Conservation (phyloP, 1,140 invertebrate species). For the Dendroctonus ponderosae region DNA sequence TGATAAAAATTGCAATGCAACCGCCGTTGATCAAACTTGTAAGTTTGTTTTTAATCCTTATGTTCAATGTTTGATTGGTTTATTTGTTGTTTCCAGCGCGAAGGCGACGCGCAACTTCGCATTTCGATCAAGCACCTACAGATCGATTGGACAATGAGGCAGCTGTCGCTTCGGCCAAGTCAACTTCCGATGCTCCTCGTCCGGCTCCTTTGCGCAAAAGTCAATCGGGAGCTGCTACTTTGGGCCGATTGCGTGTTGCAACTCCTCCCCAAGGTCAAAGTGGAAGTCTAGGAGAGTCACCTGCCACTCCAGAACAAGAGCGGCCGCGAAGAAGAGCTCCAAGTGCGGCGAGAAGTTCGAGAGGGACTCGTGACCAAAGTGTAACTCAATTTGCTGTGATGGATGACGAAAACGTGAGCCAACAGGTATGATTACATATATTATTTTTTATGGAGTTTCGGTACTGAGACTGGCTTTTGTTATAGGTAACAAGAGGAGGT, state of each 20-base stretch:
- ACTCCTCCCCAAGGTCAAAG: constrained; percentile 23
- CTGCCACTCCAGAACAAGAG: constrained; percentile 50
- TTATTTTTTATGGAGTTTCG: not conserved
- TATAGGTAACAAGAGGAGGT: constrained; percentile 66
- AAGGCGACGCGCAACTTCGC: constrained; percentile 47
- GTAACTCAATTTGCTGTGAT: constrained; percentile 87
- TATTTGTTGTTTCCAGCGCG: constrained; percentile 38
- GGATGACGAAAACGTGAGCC: constrained; percentile 90
- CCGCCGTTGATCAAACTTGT: constrained; percentile 48
- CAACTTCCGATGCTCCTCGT: constrained; percentile 44
- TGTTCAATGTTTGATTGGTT: not conserved
- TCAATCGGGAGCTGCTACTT: constrained; percentile 54
- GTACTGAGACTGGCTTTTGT: not conserved
- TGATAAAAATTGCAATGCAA: constrained; percentile 75
- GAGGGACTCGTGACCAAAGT: constrained; percentile 57
- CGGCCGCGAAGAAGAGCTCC: constrained; percentile 46
- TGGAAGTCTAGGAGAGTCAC: constrained; percentile 45
- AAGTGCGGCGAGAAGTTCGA: constrained; percentile 46
- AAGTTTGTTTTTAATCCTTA: not conserved
- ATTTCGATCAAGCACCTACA: constrained; percentile 46
- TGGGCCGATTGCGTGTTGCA: constrained; percentile 59
- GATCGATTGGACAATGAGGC: constrained; percentile 49
- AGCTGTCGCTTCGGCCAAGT: constrained; percentile 45
- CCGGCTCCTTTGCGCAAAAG: constrained; percentile 48
- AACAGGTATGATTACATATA: constrained; percentile 63